Conservation (phyloP, 2,888 invertebrate genomes). For the Erebia aethiops region DNA sequence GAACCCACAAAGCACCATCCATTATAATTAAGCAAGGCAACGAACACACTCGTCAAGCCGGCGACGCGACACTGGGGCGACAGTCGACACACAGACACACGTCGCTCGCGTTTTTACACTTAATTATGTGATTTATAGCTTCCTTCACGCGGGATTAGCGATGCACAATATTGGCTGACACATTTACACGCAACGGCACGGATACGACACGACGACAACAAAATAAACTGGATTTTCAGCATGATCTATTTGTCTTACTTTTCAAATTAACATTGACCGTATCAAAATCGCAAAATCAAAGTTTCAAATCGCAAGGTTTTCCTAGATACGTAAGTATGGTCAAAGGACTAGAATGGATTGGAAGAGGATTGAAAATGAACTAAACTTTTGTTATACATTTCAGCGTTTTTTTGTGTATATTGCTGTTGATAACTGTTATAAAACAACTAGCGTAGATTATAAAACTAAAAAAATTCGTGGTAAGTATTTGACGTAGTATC, state of each 20-base stretch:
- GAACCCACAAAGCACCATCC: not conserved
- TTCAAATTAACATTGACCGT: too few relatives aligned
- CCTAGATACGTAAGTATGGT: too few relatives aligned
- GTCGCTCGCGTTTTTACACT: slow-evolving; percentile 51
- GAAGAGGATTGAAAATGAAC: too few relatives aligned
- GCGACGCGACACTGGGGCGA: slow-evolving; percentile 1
- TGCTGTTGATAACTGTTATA: too few relatives aligned
- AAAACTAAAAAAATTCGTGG: not conserved
- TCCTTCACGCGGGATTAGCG: slow-evolving; percentile 65
- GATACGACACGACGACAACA: slow-evolving; percentile 14
- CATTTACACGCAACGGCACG: slow-evolving; percentile 39
- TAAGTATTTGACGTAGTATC: not conserved
- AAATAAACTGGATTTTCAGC: too few relatives aligned
- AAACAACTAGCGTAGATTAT: not conserved
- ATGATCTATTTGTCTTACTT: too few relatives aligned
- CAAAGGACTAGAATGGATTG: too few relatives aligned
- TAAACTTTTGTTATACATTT: too few relatives aligned
- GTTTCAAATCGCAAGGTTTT: too few relatives aligned
- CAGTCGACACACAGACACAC: slow-evolving; percentile 20
- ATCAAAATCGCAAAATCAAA: too few relatives aligned
- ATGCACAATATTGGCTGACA: slow-evolving; percentile 47
- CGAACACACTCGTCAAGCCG: slow-evolving; percentile 15
- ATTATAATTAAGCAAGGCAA: slow-evolving; percentile 18
- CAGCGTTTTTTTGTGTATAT: too few relatives aligned
- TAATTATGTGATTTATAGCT: slow-evolving; percentile 65